Evolutionary conservation across 2,113 vertebrate species (phyloP).

Genomic region (Catagonus wagneri): DNA sequence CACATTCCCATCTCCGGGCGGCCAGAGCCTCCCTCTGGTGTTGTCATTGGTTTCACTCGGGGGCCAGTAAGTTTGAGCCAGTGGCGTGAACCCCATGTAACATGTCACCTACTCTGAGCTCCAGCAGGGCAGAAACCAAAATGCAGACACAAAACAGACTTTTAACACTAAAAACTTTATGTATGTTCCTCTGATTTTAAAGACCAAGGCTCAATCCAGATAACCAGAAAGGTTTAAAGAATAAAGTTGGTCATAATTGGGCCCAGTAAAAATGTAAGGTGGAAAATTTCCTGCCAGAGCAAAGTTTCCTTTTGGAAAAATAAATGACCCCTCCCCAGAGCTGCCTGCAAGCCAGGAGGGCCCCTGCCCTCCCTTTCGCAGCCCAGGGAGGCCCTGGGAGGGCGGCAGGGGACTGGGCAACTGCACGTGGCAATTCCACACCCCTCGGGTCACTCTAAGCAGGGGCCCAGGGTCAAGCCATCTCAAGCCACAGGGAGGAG

Average conservation of each 20-base stretch:
- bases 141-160: background rate
- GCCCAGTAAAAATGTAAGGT: background rate
- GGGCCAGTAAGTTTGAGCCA: background rate
- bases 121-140: background rate
- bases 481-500: background rate
- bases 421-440: background rate
- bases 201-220: background rate
- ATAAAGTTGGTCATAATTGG: background rate
- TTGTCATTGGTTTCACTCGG: background rate
- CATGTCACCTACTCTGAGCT: background rate
- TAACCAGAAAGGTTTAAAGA: background rate
- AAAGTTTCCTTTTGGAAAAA: conserved; percentile 56
- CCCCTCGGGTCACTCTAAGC: background rate
- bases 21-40: background rate
- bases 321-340: conserved; percentile 8
- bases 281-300: conserved; percentile 5
- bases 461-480: background rate
- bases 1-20: background rate
- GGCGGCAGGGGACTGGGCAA: background rate
- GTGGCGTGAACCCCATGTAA: background rate
- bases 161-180: background rate
- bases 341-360: background rate
- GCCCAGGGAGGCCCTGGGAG: background rate
- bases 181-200: background rate
- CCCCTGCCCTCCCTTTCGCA: background rate